A percentile compares a stretch with the other conserved stretches of the same genome.
Evolutionary conservation across 2,888 invertebrate genomes (phyloP).

Genomic region (Proisotoma minuta): DNA sequence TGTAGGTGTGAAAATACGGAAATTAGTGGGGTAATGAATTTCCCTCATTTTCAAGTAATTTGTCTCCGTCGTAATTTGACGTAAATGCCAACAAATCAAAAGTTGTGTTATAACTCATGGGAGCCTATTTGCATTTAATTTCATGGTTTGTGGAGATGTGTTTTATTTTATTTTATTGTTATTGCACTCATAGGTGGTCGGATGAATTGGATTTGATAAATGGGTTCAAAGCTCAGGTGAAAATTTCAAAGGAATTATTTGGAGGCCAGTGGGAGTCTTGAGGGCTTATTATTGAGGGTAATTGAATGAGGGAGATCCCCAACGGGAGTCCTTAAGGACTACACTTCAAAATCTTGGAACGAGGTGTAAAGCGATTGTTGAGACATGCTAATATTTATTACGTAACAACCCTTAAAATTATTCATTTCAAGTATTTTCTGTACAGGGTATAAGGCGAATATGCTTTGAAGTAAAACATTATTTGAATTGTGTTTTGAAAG

Average conservation of each 20-base stretch:
- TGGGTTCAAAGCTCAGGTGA: slow-evolving; percentile 18
- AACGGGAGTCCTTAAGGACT: slow-evolving; percentile 17
- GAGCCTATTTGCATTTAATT: slow-evolving; percentile 1
- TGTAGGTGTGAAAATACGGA: slow-evolving; percentile 2
- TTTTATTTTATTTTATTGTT: slow-evolving; percentile 3
- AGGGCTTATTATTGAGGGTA: slow-evolving; percentile 37
- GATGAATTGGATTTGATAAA: slow-evolving; percentile 22
- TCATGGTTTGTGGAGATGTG: not conserved
- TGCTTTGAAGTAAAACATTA: too few relatives aligned
- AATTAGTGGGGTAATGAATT: not conserved
- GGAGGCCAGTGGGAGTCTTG: slow-evolving; percentile 30
- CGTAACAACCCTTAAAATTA: slow-evolving; percentile 19
- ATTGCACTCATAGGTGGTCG: slow-evolving; percentile 5
- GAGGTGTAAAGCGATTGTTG: not conserved
- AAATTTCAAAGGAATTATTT: slow-evolving; percentile 10
- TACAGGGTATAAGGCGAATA: too few relatives aligned
- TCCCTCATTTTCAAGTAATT: slow-evolving; percentile 1
- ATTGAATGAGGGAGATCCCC: slow-evolving; percentile 41
- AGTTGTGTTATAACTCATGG: not conserved
- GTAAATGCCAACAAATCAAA: not conserved
- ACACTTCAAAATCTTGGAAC: not conserved
- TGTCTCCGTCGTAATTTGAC: slow-evolving; percentile 3
- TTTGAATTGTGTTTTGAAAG: too few relatives aligned
- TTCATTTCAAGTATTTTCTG: slow-evolving; percentile 27
- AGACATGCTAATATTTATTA: slow-evolving; percentile 5